A percentile compares a stretch with the other conserved stretches of the same genome.
These are phyloP conservation scores for Tiliqua scincoides DNA, from an alignment of 2,113 vertebrate species.

Conservation along the genomic window DNA sequence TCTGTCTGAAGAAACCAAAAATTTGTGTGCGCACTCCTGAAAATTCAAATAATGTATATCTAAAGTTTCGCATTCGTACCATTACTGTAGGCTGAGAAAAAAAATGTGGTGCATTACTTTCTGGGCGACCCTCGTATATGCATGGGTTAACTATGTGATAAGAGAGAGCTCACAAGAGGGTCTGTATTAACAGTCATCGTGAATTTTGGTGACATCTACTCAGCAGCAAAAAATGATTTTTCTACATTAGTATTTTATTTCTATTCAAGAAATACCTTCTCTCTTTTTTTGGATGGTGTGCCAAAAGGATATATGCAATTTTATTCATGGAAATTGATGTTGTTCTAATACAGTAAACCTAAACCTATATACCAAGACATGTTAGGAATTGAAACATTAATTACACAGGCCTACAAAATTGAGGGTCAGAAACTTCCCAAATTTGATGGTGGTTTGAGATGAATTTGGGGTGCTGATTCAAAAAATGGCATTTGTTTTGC, in stretches of 20 bases:
- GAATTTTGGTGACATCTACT: background rate
- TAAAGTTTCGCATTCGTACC: too few relatives aligned
- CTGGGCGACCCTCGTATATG: too few relatives aligned
- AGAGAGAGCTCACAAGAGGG: conserved; percentile 1
- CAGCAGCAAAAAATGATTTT: background rate
- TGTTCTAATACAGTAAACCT: background rate
- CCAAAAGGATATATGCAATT: background rate
- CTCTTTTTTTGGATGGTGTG: background rate
- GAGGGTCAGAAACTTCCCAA: too few relatives aligned
- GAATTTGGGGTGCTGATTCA: too few relatives aligned
- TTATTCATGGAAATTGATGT: background rate
- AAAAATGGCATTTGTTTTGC: too few relatives aligned
- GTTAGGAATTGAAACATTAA: background rate
- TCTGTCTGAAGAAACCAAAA: too few relatives aligned
- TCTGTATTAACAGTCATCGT: conserved; percentile 10
- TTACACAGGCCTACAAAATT: too few relatives aligned
- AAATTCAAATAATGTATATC: too few relatives aligned
- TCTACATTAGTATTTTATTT: conserved; percentile 8
- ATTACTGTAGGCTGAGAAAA: too few relatives aligned
- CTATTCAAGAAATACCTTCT: background rate
- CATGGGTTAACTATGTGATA: conserved; percentile 43
- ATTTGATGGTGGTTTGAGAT: too few relatives aligned
- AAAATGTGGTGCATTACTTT: too few relatives aligned
- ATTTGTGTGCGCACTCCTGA: too few relatives aligned
- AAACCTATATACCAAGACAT: background rate